Evolutionary conservation across 1,140 invertebrate genomes (phyloP).

Genomic region (Aphelenchoides besseyi): DNA sequence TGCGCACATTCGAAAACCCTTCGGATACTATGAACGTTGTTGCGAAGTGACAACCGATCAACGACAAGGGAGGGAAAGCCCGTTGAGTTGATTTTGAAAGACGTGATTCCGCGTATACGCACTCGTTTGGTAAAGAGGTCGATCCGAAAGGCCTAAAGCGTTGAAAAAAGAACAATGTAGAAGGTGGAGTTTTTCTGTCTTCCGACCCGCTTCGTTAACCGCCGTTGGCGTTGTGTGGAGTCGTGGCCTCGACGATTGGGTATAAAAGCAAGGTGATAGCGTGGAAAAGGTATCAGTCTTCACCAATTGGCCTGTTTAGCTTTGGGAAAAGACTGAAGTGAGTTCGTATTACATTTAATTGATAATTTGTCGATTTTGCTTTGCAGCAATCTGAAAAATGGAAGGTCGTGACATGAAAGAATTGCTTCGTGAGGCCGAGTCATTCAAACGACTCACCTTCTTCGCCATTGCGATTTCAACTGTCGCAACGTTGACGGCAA

Average conservation of each 20-base stretch:
- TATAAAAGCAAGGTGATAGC: not conserved
- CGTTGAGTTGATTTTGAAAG: no score
- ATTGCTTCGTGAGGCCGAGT: conserved; percentile 23
- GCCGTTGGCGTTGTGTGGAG: no score
- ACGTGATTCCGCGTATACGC: no score
- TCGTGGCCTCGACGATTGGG: not conserved
- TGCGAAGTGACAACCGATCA: no score
- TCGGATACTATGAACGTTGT: no score
- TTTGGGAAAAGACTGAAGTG: not conserved
- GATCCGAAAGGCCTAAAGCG: not conserved
- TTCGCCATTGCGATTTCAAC: conserved; percentile 50
- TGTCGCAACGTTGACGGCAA: conserved; percentile 54
- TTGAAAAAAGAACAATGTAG: not conserved
- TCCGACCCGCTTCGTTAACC: not conserved
- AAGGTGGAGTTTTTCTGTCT: conserved; percentile 1
- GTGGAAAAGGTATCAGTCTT: not conserved
- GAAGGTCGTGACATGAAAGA: conserved; percentile 21
- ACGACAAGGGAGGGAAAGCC: no score
- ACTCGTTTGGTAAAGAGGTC: no score
- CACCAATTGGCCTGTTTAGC: not conserved
- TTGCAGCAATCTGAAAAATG: conserved; percentile 4
- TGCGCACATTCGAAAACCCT: no score
- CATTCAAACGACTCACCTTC: conserved; percentile 40
- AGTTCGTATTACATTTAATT: not conserved
- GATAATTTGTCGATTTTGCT: not conserved